A percentile compares a stretch with the other conserved stretches of the same genome.
Evolutionary conservation across 2,113 vertebrate genomes (phyloP).

Genomic region (Pseudorhombus dupliciocellatus): DNA sequence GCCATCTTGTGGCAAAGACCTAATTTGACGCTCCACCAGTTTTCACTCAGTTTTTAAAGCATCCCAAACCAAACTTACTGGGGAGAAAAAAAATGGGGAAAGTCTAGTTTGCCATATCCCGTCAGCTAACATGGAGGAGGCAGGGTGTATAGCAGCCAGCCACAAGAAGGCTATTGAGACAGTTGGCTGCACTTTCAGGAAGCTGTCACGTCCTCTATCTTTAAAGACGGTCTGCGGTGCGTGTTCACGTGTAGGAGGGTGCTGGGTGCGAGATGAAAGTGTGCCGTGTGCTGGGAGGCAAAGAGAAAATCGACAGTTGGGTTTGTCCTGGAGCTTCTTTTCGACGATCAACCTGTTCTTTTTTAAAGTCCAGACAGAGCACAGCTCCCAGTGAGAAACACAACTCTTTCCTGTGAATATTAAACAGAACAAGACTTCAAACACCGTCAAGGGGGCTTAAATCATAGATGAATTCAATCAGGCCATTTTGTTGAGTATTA

Average conservation of each 20-base stretch:
- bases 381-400: constrained; percentile 37
- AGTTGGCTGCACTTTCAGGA: background rate
- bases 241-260: background rate
- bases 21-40: too few species aligned
- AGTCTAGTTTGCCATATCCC: too few species aligned
- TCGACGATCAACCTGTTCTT: constrained; percentile 42
- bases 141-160: too few species aligned
- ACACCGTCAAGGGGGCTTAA: constrained; percentile 61
- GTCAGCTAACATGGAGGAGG: too few species aligned
- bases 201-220: background rate
- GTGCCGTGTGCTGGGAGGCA: constrained; percentile 1
- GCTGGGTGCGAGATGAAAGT: background rate
- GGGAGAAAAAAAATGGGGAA: too few species aligned
- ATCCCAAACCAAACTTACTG: too few species aligned
- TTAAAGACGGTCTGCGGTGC: background rate
- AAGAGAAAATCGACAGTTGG: constrained; percentile 13
- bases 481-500: constrained; percentile 68
- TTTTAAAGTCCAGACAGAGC: constrained; percentile 60
- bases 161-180: too few species aligned
- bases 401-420: constrained; percentile 65
- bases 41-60: too few species aligned
- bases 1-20: background rate
- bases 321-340: constrained; percentile 41
- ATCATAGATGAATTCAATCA: constrained; percentile 77
- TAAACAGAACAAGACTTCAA: constrained; percentile 73